These are phyloP conservation scores for Lepidonotus clava DNA, from an alignment of 2,888 invertebrate species.

Conservation along the genomic window DNA sequence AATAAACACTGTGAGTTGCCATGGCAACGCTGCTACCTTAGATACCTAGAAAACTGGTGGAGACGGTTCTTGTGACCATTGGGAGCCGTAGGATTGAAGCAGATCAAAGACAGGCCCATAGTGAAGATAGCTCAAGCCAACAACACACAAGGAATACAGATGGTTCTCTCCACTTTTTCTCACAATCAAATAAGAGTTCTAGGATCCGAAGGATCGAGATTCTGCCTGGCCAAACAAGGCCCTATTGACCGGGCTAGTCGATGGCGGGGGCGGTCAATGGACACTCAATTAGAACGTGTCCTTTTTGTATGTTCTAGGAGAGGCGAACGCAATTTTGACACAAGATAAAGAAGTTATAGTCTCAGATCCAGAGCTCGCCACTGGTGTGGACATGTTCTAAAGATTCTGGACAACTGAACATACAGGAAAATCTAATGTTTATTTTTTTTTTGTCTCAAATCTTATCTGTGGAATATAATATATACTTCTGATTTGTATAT, in stretches of 20 bases:
- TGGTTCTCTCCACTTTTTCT: background rate
- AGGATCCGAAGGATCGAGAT: background rate
- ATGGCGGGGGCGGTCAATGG: background rate
- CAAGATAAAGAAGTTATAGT: background rate
- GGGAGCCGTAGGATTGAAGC: background rate
- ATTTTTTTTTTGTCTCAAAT: too few relatives aligned
- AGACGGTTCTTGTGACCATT: slow-evolving; percentile 1
- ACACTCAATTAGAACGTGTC: background rate
- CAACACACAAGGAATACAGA: background rate
- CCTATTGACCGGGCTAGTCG: background rate
- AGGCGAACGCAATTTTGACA: too few relatives aligned
- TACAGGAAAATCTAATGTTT: too few relatives aligned
- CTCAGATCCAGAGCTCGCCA: too few relatives aligned
- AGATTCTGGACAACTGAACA: too few relatives aligned
- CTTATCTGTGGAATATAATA: too few relatives aligned
- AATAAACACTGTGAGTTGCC: background rate
- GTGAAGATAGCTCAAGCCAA: background rate
- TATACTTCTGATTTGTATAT: too few relatives aligned
- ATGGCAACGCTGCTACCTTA: slow-evolving; percentile 11
- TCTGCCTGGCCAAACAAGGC: background rate
- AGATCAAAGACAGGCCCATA: background rate
- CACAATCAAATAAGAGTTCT: slow-evolving; percentile 9
- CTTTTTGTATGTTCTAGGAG: background rate
- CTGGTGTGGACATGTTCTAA: too few relatives aligned
- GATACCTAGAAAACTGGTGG: background rate